Conservation (phyloP, 2,888 invertebrate genomes). For the Parapristionchus giblindavisi region DNA sequence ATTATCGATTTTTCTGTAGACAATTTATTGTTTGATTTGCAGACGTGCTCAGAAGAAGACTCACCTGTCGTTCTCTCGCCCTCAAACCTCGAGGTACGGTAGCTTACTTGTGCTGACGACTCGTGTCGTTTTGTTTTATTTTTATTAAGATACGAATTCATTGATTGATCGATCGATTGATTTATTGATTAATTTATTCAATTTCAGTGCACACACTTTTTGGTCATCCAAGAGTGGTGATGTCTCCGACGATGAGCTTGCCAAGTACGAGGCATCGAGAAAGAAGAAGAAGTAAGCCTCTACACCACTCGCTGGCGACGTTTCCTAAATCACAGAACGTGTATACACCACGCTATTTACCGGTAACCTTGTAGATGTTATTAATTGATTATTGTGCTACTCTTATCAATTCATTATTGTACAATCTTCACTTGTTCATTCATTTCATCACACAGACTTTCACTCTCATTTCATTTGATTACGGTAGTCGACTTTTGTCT, state of each 20-base stretch:
- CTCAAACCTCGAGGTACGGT: constrained; percentile 27
- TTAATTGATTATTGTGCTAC: too few relatives aligned
- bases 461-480: too few relatives aligned
- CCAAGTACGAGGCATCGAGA: constrained; percentile 50
- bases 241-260: constrained; percentile 49
- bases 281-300: constrained; percentile 43
- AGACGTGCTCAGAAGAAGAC: constrained; percentile 32
- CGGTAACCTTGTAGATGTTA: constrained; percentile 20
- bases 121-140: background rate
- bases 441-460: too few relatives aligned
- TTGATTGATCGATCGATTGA: background rate
- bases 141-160: background rate
- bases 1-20: too few relatives aligned
- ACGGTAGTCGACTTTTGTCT: too few relatives aligned
- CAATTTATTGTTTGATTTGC: too few relatives aligned
- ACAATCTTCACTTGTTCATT: too few relatives aligned
- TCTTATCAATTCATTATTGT: too few relatives aligned
- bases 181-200: too few relatives aligned
- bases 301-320: background rate
- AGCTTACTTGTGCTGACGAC: too few relatives aligned
- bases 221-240: constrained; percentile 7
- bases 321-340: background rate
- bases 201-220: constrained; percentile 32
- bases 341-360: constrained; percentile 1
- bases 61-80: constrained; percentile 31